Conservation (phyloP, 2,797 vertebrate genomes). For the Lepilemur ruficaudatus region DNA sequence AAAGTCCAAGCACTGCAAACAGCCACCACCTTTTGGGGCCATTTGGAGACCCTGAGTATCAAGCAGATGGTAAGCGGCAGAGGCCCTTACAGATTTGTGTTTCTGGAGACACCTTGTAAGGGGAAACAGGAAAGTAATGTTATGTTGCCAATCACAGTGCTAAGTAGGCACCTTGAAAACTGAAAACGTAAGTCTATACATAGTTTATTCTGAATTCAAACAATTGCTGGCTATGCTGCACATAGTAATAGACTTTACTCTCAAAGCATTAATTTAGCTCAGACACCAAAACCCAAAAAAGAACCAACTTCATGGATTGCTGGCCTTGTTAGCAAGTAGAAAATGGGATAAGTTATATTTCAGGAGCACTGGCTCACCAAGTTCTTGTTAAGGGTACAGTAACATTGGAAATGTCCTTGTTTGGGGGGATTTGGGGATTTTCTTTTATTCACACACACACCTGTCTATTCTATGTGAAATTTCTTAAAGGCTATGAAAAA, state of each 20-base stretch:
- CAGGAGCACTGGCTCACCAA: slow-evolving; percentile 43
- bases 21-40: slow-evolving; percentile 19
- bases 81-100: slow-evolving; percentile 48
- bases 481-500: background rate
- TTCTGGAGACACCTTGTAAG: slow-evolving; percentile 69
- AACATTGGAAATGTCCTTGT: background rate
- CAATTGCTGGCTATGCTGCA: slow-evolving; percentile 54
- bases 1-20: slow-evolving; percentile 54
- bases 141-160: slow-evolving; percentile 57
- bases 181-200: slow-evolving; percentile 1
- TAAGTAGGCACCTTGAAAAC: slow-evolving; percentile 64
- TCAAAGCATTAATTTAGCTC: slow-evolving; percentile 77
- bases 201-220: slow-evolving; percentile 71
- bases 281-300: slow-evolving; percentile 72
- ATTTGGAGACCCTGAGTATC: slow-evolving; percentile 48
- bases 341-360: slow-evolving; percentile 76
- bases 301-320: slow-evolving; percentile 80
- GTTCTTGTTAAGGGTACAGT: slow-evolving; percentile 61
- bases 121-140: slow-evolving; percentile 53
- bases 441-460: background rate
- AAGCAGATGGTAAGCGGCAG: slow-evolving; percentile 69
- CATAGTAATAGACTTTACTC: slow-evolving; percentile 70
- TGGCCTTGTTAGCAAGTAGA: slow-evolving; percentile 79
- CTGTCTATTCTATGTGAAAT: background rate
- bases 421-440: slow-evolving; percentile 21